Base-by-base conservation (phyloP, 1,140 invertebrate species). In the Tetraneura akinire region DNA sequence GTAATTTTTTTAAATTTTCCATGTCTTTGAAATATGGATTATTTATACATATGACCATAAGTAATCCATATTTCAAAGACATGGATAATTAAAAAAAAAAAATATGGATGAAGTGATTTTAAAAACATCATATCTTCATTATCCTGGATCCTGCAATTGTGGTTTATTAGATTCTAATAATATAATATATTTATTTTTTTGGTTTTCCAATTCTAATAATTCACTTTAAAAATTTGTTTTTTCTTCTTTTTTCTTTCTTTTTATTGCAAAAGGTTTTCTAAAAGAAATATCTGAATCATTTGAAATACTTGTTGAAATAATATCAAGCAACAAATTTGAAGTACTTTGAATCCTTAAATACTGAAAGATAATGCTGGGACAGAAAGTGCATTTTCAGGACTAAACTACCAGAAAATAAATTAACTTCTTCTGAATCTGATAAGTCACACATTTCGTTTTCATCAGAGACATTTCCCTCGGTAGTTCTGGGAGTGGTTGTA, bases 281-380 rank as follows among this genome's bases (percentile, higher is more conserved):
- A 2, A 64, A 64, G 60, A 64, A 2, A 6, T 37, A n/a, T 64
- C 29, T 64, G 60, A 64, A 64, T 64, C 29, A 64, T 64, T 64
- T 26, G 60, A 64, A 64, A 64, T 64, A 37, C 60, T 64, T 64
- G 60, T 64, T 32, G 57, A 62, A 62, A 62, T 62, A 62, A 32
- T 32, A 62, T 6, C 57, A 64, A 37, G 60, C 29, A 29, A 64
- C 60, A 64, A 64, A 62, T 62, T 64, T 64, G 60, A 64, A 64
- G 29, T 64, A 64, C 29, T 64, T 64, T 11, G 29, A 62, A 62
- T n/a, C n/a, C n/a, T n/a, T n/a, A n/a, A n/a, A n/a, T 62, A 6
- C 26, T 62, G 18, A 62, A 62, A 62, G 13, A 62, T 62, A 29
- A 62, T 37, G 29, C 13, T 62, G 26, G 14, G 60, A 37, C 29